A percentile compares a stretch with the other conserved stretches of the same genome.
Conservation (phyloP, 2,113 vertebrate genomes). For the Tamias sibiricus region DNA sequence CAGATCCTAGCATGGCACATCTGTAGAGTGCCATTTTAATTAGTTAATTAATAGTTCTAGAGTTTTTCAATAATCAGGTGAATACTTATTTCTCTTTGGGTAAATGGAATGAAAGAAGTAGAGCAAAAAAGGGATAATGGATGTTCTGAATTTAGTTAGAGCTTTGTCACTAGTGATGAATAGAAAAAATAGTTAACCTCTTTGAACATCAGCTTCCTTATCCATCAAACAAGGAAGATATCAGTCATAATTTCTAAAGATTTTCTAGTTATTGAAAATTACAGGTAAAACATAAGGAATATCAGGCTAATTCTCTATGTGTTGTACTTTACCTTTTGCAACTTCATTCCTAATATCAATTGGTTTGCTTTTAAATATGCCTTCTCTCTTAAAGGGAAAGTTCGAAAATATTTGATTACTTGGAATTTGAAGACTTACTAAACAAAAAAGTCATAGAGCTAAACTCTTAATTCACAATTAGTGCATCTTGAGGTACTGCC, state of each 20-base stretch:
- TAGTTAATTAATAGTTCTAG: not conserved
- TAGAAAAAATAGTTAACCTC: slow-evolving; percentile 6
- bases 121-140: not conserved
- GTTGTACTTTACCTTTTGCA: not conserved
- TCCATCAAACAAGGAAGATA: not conserved
- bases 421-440: not conserved
- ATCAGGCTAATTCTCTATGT: not conserved
- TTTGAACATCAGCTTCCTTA: not conserved
- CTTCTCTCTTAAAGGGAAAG: not conserved
- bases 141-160: not conserved
- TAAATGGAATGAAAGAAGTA: not conserved
- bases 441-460: not conserved
- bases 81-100: not conserved
- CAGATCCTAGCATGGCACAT: not conserved
- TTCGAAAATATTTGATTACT: not conserved
- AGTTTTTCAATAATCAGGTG: not conserved
- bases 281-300: not conserved
- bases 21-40: not conserved
- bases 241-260: not conserved
- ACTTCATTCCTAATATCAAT: not conserved
- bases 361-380: not conserved
- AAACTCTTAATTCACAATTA: not conserved
- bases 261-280: not conserved
- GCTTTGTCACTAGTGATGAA: not conserved
- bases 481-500: not conserved